Conservation (phyloP, 2,797 vertebrate species). For the Molossus alvarezi region DNA sequence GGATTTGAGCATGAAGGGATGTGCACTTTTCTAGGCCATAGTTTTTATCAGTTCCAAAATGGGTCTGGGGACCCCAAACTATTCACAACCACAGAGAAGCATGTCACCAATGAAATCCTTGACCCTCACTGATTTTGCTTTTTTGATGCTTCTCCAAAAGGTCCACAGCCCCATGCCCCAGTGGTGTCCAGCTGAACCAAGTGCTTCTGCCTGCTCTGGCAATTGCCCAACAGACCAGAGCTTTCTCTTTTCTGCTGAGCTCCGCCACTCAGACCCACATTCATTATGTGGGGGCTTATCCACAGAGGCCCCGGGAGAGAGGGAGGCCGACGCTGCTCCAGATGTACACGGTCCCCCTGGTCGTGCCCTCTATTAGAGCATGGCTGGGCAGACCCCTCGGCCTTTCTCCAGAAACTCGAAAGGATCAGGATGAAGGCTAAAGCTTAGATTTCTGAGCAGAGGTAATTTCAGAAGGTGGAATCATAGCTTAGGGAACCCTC, state of each 20-base stretch:
- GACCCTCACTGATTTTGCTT: background rate
- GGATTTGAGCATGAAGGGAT: background rate
- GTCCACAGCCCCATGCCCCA: background rate
- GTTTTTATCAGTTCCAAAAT: constrained; percentile 12
- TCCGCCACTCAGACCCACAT: constrained; percentile 63
- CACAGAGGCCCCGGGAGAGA: constrained; percentile 56
- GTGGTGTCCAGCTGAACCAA: background rate
- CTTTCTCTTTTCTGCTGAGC: constrained; percentile 44
- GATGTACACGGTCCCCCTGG: constrained; percentile 70
- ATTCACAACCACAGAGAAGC: background rate
- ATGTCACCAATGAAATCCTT: background rate
- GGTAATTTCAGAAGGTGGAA: constrained; percentile 91
- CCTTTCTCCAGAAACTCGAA: constrained; percentile 88
- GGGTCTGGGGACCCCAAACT: background rate
- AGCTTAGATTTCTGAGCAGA: constrained; percentile 90
- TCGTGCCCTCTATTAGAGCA: constrained; percentile 82
- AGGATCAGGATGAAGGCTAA: constrained; percentile 89
- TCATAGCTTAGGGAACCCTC: constrained; percentile 90
- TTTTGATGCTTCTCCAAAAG: constrained; percentile 1
- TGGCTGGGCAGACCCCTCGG: constrained; percentile 77
- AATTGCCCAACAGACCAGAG: constrained; percentile 68
- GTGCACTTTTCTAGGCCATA: background rate
- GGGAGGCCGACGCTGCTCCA: constrained; percentile 73
- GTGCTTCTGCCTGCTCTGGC: background rate
- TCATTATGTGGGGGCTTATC: constrained; percentile 79